Evolutionary conservation across 2,888 invertebrate genomes (phyloP).

Genomic region (Corythucha ciliata): DNA sequence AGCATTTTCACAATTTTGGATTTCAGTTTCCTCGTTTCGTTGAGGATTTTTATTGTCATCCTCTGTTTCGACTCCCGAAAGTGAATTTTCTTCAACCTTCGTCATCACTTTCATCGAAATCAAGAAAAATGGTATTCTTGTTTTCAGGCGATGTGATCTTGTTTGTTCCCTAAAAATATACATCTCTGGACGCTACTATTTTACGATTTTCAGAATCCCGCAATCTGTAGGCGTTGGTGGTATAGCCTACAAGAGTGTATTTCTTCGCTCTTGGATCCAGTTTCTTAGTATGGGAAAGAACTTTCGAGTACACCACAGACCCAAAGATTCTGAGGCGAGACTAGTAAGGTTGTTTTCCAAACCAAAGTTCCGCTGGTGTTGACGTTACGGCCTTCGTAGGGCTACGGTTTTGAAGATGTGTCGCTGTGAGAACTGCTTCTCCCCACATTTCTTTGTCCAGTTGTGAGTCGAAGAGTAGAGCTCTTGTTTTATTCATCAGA

Average conservation of each 20-base stretch:
- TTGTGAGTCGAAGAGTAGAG: conserved; percentile 35
- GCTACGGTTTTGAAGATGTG: conserved; percentile 36
- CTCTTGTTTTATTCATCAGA: conserved; percentile 33
- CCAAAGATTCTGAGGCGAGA: conserved; percentile 38
- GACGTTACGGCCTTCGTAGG: conserved; percentile 25
- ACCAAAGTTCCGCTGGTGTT: conserved; percentile 37
- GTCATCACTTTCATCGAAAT: too few species aligned
- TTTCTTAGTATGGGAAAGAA: conserved; percentile 33
- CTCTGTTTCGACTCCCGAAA: too few species aligned
- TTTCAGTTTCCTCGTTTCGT: too few species aligned
- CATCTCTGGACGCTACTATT: conserved; percentile 21
- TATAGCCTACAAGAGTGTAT: conserved; percentile 34
- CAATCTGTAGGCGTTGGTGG: conserved; percentile 32
- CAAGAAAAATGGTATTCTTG: too few species aligned
- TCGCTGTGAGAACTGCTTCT: conserved; percentile 36
- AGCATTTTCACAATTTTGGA: too few species aligned
- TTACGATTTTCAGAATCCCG: conserved; percentile 31
- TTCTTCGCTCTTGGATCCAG: conserved; percentile 36
- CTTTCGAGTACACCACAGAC: conserved; percentile 34
- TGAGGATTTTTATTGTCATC: too few species aligned
- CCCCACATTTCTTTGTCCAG: conserved; percentile 37
- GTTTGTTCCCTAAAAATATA: neutral
- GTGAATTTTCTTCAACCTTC: too few species aligned
- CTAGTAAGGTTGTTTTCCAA: conserved; percentile 35
- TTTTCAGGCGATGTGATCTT: too few species aligned